Conservation (phyloP, 2,888 invertebrate genomes). For the Conus canariensis region DNA sequence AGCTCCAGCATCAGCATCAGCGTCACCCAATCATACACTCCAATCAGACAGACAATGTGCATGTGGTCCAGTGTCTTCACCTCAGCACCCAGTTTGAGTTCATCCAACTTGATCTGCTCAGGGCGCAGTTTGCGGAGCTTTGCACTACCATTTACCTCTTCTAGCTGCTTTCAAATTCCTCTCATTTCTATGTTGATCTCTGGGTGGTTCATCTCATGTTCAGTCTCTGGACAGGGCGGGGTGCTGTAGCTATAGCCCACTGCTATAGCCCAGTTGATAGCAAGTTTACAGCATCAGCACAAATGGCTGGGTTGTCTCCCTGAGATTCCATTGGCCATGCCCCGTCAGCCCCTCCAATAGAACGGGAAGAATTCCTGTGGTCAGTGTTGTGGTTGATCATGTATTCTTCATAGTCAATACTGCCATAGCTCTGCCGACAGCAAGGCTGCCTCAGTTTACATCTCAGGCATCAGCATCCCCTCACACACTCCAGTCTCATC, state of each 20-base stretch:
- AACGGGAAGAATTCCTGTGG: no score
- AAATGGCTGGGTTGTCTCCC: background rate
- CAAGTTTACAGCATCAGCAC: no score
- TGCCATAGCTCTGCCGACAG: no score
- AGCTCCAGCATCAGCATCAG: constrained; percentile 80
- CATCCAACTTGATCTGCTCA: constrained; percentile 64
- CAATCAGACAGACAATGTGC: constrained; percentile 78
- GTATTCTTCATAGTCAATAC: no score
- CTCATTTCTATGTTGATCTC: constrained; percentile 45
- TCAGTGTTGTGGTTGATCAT: no score
- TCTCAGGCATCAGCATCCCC: no score
- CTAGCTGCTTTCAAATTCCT: constrained; percentile 52
- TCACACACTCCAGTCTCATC: constrained; percentile 58
- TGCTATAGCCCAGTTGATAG: background rate
- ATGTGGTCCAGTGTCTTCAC: constrained; percentile 79
- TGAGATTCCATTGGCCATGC: no score
- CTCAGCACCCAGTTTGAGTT: constrained; percentile 53
- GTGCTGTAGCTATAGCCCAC: background rate
- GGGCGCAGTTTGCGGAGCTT: constrained; percentile 55
- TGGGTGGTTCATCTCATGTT: constrained; percentile 28
- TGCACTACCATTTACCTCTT: constrained; percentile 63
- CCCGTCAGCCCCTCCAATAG: no score
- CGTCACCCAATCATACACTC: constrained; percentile 77
- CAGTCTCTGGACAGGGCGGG: background rate
- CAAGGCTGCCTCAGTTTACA: no score